phyloP scores from a whole-genome alignment of 1,140 invertebrate species.

The Oppia nitens region DNA sequence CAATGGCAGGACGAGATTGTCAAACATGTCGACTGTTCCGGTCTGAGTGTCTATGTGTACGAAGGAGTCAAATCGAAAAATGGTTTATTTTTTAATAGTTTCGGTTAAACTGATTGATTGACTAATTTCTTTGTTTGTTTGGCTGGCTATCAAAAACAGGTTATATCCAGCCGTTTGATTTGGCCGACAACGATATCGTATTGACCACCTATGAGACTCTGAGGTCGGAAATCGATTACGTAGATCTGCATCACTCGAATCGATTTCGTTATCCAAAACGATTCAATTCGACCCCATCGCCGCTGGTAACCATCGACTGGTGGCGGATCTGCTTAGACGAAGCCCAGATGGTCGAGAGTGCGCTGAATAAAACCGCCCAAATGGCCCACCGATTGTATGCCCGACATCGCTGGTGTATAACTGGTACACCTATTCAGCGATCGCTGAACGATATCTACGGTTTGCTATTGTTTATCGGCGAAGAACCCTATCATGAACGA shows the following conservation, averaged over 20 bases:
- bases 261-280: slow-evolving; percentile 38
- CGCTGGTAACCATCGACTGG: slow-evolving; percentile 48
- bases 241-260: slow-evolving; percentile 35
- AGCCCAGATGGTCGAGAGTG: slow-evolving; percentile 59
- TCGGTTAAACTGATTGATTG: neutral
- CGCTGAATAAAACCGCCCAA: slow-evolving; percentile 37
- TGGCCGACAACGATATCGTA: slow-evolving; percentile 51
- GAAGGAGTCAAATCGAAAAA: slow-evolving; percentile 22
- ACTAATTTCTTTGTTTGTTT: no score
- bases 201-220: slow-evolving; percentile 51
- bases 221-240: slow-evolving; percentile 41
- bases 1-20: slow-evolving; percentile 51
- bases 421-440: slow-evolving; percentile 54
- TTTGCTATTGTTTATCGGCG: slow-evolving; percentile 46
- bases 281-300: slow-evolving; percentile 40
- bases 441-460: slow-evolving; percentile 46
- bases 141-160: no score
- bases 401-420: slow-evolving; percentile 48
- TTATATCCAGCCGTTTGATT: slow-evolving; percentile 44
- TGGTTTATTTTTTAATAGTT: neutral
- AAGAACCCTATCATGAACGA: slow-evolving; percentile 38
- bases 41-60: slow-evolving; percentile 41
- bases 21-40: slow-evolving; percentile 38
- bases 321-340: slow-evolving; percentile 65
- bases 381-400: slow-evolving; percentile 44